phyloP scores from a whole-genome alignment of 2,797 vertebrate genomes.

The Babyrousa celebensis region DNA sequence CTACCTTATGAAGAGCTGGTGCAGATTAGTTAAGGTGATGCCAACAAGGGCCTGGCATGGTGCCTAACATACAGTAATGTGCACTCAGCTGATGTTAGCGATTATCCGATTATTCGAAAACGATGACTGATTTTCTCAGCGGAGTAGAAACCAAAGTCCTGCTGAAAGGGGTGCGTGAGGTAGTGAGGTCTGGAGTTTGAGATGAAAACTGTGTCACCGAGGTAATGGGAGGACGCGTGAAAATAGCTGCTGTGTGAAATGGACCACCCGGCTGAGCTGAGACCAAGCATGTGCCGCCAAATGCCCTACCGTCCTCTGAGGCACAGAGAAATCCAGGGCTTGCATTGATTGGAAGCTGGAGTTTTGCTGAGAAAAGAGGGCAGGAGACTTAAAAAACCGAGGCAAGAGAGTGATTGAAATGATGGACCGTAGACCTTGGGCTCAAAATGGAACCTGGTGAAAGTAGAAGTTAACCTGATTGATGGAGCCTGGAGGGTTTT shows the following conservation, averaged over 20 bases:
- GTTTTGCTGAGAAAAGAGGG: background rate
- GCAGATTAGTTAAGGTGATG: background rate
- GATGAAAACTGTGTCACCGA: background rate
- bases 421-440: background rate
- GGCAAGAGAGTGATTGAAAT: background rate
- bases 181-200: background rate
- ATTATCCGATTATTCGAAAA: fast-evolving
- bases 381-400: background rate
- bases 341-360: background rate
- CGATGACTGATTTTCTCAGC: background rate
- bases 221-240: background rate
- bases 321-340: background rate
- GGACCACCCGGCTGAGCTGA: background rate
- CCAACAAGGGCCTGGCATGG: background rate
- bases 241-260: background rate
- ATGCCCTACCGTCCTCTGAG: fast-evolving
- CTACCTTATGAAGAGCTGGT: no score
- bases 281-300: fast-evolving
- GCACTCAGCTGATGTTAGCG: fast-evolving
- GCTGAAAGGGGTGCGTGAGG: background rate
- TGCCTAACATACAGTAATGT: fast-evolving
- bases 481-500: background rate
- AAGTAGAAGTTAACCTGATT: background rate
- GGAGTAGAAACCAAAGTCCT: background rate
- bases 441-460: background rate